These are phyloP conservation scores for Luehdorfia chinensis DNA, from an alignment of 1,140 invertebrate genomes.

Conservation along the genomic window DNA sequence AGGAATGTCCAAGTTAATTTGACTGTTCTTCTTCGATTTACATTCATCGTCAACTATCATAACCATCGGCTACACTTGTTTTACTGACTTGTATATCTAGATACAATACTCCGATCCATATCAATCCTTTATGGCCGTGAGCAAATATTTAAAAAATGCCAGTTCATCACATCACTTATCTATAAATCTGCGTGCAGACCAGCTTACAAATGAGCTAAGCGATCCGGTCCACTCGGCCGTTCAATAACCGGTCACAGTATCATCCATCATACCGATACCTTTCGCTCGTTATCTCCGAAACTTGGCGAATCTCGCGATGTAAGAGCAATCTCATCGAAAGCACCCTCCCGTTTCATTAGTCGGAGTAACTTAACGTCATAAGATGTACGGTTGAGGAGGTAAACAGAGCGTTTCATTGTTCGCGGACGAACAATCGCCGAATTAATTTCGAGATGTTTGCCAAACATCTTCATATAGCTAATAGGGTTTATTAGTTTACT, in stretches of 20 bases:
- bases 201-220: conserved; percentile 21
- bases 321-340: conserved; percentile 30
- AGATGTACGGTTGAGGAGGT: conserved; percentile 21
- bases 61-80: no score
- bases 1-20: no score
- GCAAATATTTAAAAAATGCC: no score
- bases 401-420: conserved; percentile 36
- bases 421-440: conserved; percentile 28
- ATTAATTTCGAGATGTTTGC: conserved; percentile 38
- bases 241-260: conserved; percentile 18
- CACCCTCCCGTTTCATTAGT: conserved; percentile 42
- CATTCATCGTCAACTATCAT: no score
- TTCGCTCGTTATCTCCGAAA: conserved; percentile 29
- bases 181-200: conserved; percentile 10
- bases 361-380: conserved; percentile 29
- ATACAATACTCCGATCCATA: no score
- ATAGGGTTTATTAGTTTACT: conserved; percentile 23
- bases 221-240: conserved; percentile 15
- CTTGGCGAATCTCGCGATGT: conserved; percentile 34
- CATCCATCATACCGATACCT: conserved; percentile 38
- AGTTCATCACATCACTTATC: conserved; percentile 23
- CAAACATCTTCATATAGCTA: conserved; percentile 27
- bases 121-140: no score
- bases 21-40: no score
- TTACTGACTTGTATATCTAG: no score